phyloP scores from a whole-genome alignment of 1,140 invertebrate species.

The Pseudomyrmex dendroicus region DNA sequence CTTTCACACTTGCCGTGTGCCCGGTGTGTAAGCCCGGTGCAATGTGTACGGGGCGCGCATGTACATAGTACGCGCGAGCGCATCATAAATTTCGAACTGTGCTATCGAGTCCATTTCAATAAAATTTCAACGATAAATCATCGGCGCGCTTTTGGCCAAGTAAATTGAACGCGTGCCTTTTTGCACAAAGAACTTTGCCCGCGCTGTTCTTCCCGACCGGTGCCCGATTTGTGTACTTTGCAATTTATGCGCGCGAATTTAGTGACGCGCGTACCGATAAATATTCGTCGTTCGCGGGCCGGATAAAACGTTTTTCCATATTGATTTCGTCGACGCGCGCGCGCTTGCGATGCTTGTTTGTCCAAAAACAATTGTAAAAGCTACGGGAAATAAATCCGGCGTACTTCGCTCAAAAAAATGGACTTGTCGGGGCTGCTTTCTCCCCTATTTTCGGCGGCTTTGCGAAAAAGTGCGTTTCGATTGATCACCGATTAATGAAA shows the following conservation, averaged over 20 bases:
- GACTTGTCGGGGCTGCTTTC: slow-evolving; percentile 19
- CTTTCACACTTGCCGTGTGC: not conserved
- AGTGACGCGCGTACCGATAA: slow-evolving; percentile 42
- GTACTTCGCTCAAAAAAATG: slow-evolving; percentile 33
- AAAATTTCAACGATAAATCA: slow-evolving; percentile 57
- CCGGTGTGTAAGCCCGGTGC: not conserved
- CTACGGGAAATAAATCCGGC: slow-evolving; percentile 29
- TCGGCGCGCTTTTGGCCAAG: slow-evolving; percentile 40
- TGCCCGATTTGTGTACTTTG: slow-evolving; percentile 53
- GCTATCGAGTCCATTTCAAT: slow-evolving; percentile 56
- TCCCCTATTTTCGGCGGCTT: slow-evolving; percentile 14
- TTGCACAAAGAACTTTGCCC: slow-evolving; percentile 47
- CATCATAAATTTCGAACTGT: slow-evolving; percentile 46
- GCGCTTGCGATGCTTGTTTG: slow-evolving; percentile 34
- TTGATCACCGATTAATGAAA: slow-evolving; percentile 34
- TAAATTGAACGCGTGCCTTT: slow-evolving; percentile 48
- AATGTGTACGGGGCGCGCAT: not conserved
- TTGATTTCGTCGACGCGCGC: slow-evolving; percentile 36
- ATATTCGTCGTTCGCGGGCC: slow-evolving; percentile 11
- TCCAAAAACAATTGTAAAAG: slow-evolving; percentile 44
- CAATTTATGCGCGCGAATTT: slow-evolving; percentile 60
- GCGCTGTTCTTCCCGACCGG: slow-evolving; percentile 31
- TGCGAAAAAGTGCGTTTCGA: not conserved
- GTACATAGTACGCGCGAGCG: slow-evolving; percentile 6
- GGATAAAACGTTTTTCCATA: slow-evolving; percentile 44